These are phyloP conservation scores for Drosophila diplacantha DNA, from an alignment of 2,888 invertebrate species.

Conservation along the genomic window DNA sequence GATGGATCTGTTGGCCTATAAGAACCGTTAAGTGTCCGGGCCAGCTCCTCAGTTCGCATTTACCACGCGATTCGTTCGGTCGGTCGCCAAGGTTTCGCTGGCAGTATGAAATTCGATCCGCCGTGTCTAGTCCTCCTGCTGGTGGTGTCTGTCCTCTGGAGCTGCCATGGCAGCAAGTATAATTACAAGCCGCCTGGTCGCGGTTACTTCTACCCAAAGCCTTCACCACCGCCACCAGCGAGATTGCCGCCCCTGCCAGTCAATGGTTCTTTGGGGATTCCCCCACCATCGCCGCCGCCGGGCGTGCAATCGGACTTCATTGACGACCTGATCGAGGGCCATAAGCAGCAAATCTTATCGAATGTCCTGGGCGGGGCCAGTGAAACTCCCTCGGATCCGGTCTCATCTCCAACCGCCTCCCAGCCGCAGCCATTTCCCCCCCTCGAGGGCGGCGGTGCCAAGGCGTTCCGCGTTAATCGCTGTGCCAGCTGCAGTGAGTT, in stretches of 20 bases:
- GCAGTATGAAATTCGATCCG: slow-evolving; percentile 44
- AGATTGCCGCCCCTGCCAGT: slow-evolving; percentile 32
- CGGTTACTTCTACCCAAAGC: slow-evolving; percentile 57
- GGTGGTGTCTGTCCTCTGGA: slow-evolving; percentile 30
- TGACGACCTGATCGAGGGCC: slow-evolving; percentile 73
- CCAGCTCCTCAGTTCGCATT: slow-evolving; percentile 59
- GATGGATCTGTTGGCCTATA: slow-evolving; percentile 57
- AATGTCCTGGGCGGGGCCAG: slow-evolving; percentile 52
- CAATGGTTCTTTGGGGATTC: background rate
- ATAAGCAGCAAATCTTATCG: slow-evolving; percentile 72
- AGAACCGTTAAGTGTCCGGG: slow-evolving; percentile 56
- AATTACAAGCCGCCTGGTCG: slow-evolving; percentile 43
- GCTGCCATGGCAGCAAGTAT: slow-evolving; percentile 41
- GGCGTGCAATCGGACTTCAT: slow-evolving; percentile 71
- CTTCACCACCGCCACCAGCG: slow-evolving; percentile 16
- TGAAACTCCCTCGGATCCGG: slow-evolving; percentile 31
- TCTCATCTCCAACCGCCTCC: slow-evolving; percentile 3
- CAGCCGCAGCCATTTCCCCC: slow-evolving; percentile 13
- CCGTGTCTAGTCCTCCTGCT: slow-evolving; percentile 13
- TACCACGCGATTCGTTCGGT: slow-evolving; percentile 53
- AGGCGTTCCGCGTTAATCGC: slow-evolving; percentile 61
- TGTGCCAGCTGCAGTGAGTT: slow-evolving; percentile 76
- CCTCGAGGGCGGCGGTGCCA: slow-evolving; percentile 48
- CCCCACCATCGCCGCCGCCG: slow-evolving; percentile 21
- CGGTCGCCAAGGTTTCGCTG: slow-evolving; percentile 16